Base-by-base conservation (phyloP, 2,113 vertebrate species). In the Sebastes fasciatus region DNA sequence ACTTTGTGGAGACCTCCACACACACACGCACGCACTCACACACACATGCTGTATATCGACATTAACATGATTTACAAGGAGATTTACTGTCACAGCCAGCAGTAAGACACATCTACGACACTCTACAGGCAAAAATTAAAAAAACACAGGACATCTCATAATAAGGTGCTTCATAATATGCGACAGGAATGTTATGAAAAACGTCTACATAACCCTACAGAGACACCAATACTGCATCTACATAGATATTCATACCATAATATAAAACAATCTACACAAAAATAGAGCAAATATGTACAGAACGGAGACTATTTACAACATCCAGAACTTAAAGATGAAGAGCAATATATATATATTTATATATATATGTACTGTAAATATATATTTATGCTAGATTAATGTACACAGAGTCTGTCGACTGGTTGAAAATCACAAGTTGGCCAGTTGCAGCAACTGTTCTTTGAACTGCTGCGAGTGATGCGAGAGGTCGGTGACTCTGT, bases 401-500 rank as follows among this genome's bases (percentile, higher is more conserved):
- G 76, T 87, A 84, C 74, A 85, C 51, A 46, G 65, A 81, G 80
- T 40, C 76, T 34, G 16, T 79, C 48, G 42, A 43, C 62, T 10
- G 42, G 23, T 6, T 46, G 34, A 13, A 26, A 54, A 91, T 98
- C 95, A 99, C 55, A 95, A 94, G 0, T 94, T 93, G 0, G 97
- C 96, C 97, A 99, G 96, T 40, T 97, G 97, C 62, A 94, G 93
- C 90, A 99, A 89, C 0, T 97, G 97, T 68, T 94, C 94, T 85
- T 99, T 99, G 92, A 99, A 99, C 55, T 96, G 93, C 91, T 97
- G 97, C 0, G 97, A 96, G 0, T 97, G 96, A n/a, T 93, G 95
- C 0, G 98, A 98, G 43, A 99, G 95, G 52, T 97, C 96, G 0
- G 96, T 97, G 7, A 99, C 98, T 2, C 93, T 90, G 88, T 99